Evolutionary conservation across 2,797 vertebrate genomes (phyloP), one percentile per base, ranked within the genome.

Genomic region (Toxotes lorentzi): DNA sequence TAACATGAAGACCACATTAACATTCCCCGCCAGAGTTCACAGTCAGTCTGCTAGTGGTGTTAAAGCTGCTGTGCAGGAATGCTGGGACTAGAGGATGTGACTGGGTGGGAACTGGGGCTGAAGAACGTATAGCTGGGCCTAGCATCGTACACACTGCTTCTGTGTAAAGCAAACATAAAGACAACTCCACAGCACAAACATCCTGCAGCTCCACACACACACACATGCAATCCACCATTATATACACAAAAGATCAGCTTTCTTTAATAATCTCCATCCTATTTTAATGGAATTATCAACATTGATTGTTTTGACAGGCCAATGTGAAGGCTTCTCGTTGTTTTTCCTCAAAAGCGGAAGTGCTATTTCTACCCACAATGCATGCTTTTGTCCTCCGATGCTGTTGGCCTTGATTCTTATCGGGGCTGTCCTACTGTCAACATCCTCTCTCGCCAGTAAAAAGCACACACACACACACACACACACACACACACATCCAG

Each of bases 321-420:
- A 17, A 61, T 21, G 65, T 38, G 10, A 45, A 79, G 68, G 77
- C 64, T 73, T 69, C 50, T 75, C 72, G 1, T 21, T 90, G 86
- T 86, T 89, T 87, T 88, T 70, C 82, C 82, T 87, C 67, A 87
- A 86, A 89, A 56, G 74, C 85, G 89, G 91, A 92, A 89, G 90
- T 32, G 83, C 83, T 85, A 79, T 88, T 87, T 83, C 74, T 78
- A 79, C 41, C 76, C 61, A 91, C 88, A 93, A 92, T 90, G 74
- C 76, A 56, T 13, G 78, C 73, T 84, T 92, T 93, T 94, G 92
- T 94, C 79, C 73, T 81, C 76, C 32, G 63, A 88, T 66, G 48
- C 74, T 2, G 41, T 54, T 60, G 74, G 83, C 86, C 88, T 83
- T 65, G 90, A 93, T 92, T 84, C 74, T 91, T 92, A 94, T 94